These are phyloP conservation scores for Muscicapa comitata DNA, from an alignment of 2,797 vertebrate genomes.

Conservation along the genomic window DNA sequence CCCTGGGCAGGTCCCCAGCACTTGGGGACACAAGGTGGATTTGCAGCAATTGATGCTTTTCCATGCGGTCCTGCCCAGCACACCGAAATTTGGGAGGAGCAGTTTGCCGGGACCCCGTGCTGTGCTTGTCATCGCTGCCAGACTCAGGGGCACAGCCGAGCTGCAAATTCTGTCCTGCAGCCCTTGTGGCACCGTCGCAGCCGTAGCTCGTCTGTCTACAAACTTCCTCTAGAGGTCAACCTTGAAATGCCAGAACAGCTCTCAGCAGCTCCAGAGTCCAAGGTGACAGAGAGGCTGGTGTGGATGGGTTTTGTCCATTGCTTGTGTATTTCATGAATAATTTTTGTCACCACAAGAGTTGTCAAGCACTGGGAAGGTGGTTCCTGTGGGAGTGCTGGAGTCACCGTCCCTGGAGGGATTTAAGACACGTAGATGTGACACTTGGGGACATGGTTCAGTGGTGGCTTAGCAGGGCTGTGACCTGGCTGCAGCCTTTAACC, in stretches of 20 bases:
- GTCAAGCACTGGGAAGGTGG: neutral
- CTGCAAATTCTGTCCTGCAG: neutral
- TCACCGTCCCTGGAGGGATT: neutral
- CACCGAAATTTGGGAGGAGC: accelerated
- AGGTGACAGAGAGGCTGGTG: accelerated
- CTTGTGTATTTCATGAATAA: neutral
- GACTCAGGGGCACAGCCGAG: neutral
- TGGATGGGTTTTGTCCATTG: neutral
- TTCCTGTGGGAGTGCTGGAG: neutral
- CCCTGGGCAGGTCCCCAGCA: neutral
- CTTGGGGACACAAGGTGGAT: accelerated
- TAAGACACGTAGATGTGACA: neutral
- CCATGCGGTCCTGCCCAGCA: accelerated
- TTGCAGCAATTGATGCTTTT: neutral
- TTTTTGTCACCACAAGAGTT: neutral
- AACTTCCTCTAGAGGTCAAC: slow-evolving; percentile 42
- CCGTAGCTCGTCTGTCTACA: neutral
- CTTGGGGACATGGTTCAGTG: neutral
- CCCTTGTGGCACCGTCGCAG: accelerated
- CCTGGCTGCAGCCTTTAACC: neutral
- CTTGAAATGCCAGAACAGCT: neutral
- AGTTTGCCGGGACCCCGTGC: accelerated
- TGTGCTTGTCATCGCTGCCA: accelerated
- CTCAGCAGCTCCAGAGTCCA: neutral
- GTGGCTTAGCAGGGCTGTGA: neutral